Conservation (phyloP, 2,797 vertebrate species). For the Danio tinwini region DNA sequence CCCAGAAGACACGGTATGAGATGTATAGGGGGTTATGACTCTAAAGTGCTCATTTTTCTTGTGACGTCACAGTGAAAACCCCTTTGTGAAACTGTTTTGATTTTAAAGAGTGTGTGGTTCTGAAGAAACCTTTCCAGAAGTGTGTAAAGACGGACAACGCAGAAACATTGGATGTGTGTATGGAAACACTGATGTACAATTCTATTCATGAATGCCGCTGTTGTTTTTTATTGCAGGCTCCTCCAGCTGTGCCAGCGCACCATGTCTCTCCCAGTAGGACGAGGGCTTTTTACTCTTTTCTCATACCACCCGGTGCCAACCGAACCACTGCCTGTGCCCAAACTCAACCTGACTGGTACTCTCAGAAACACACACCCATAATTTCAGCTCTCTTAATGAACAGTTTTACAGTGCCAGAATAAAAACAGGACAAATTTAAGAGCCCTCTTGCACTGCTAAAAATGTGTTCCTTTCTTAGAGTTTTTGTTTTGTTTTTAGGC, state of each 20-base stretch:
- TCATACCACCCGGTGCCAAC: slow-evolving; percentile 96
- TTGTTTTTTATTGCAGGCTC: slow-evolving; percentile 67
- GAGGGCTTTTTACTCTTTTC: slow-evolving; percentile 97
- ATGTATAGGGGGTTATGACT: no score
- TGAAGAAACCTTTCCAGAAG: background rate
- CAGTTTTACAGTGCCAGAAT: background rate
- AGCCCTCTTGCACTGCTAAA: background rate
- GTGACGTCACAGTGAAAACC: background rate
- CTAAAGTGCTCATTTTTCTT: no score
- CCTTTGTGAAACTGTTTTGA: background rate
- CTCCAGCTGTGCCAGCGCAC: slow-evolving; percentile 94
- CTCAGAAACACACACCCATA: background rate
- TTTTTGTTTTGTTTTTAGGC: no score
- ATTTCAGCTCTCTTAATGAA: slow-evolving; percentile 19
- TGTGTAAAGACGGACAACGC: background rate
- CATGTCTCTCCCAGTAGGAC: slow-evolving; percentile 94
- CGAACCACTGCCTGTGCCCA: slow-evolving; percentile 93
- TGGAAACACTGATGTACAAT: background rate
- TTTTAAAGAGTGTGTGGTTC: background rate
- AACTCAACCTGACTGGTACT: slow-evolving; percentile 94
- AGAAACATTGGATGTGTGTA: background rate
- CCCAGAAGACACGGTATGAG: no score
- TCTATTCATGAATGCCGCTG: slow-evolving; percentile 2
- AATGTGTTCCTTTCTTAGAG: no score
- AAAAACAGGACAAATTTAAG: background rate